Percentiles rank a stretch among this genome's conserved stretches.
Evolutionary conservation across 2,888 invertebrate genomes (phyloP).

Genomic region (Labia minor): DNA sequence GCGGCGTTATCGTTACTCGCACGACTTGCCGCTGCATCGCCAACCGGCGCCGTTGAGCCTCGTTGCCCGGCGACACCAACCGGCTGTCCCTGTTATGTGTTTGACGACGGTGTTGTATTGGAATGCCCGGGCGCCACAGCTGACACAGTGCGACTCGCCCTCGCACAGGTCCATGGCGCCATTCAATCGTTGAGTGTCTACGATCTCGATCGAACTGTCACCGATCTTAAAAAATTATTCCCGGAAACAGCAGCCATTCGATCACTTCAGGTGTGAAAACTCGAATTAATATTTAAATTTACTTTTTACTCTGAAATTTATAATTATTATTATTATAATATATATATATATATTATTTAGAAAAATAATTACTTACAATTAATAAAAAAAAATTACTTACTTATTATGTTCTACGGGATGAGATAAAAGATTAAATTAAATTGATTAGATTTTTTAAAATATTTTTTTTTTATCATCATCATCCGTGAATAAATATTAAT

Average conservation of each 20-base stretch:
- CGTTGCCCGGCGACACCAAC: constrained; percentile 19
- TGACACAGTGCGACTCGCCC: constrained; percentile 57
- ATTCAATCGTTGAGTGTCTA: constrained; percentile 80
- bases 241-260: constrained; percentile 55
- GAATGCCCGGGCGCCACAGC: constrained; percentile 79
- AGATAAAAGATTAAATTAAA: too few relatives aligned
- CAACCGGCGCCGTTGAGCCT: constrained; percentile 41
- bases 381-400: too few relatives aligned
- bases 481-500: too few relatives aligned
- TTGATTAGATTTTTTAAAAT: too few relatives aligned
- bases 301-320: too few relatives aligned
- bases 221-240: constrained; percentile 63
- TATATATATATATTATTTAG: too few relatives aligned
- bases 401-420: too few relatives aligned
- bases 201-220: constrained; percentile 72
- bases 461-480: too few relatives aligned
- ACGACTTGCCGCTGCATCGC: constrained; percentile 64
- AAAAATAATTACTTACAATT: too few relatives aligned
- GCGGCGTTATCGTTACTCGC: constrained; percentile 31
- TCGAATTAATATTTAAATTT: constrained; percentile 25
- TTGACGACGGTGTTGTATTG: constrained; percentile 80
- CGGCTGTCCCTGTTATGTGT: constrained; percentile 83
- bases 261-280: constrained; percentile 46
- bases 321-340: too few relatives aligned
- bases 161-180: constrained; percentile 40